Percentiles rank a stretch among this genome's conserved stretches.
Evolutionary conservation across 1,140 invertebrate species (phyloP).

Genomic region (Euura saliciscinereae): DNA sequence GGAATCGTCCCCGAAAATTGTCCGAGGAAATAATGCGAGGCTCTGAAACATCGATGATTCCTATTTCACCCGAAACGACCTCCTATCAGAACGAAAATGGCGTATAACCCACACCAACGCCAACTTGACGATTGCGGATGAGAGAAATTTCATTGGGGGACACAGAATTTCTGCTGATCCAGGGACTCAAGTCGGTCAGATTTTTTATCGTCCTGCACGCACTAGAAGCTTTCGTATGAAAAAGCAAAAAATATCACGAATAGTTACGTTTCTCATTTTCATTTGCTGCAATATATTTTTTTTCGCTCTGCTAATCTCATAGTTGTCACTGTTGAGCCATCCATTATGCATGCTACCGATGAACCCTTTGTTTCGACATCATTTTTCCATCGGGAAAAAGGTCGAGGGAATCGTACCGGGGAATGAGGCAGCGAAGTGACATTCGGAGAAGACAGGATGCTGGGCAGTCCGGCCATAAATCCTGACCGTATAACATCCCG

Average conservation of each 20-base stretch:
- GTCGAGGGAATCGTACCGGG: too few relatives aligned
- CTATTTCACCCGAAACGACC: background rate
- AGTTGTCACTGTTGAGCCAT: too few relatives aligned
- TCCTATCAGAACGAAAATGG: background rate
- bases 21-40: background rate
- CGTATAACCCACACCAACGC: background rate
- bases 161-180: conserved; percentile 2
- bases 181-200: background rate
- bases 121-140: too few relatives aligned
- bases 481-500: conserved; percentile 3
- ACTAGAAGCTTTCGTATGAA: background rate
- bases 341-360: too few relatives aligned
- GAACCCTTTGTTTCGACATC: too few relatives aligned
- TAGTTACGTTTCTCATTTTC: background rate
- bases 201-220: background rate
- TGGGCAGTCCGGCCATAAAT: background rate
- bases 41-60: background rate
- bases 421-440: background rate
- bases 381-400: too few relatives aligned
- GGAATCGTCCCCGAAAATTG: background rate
- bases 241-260: conserved; percentile 1
- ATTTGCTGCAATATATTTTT: too few relatives aligned
- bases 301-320: too few relatives aligned
- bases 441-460: conserved; percentile 2
- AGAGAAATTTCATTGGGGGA: conserved; percentile 3